Percentiles rank a stretch among this genome's conserved stretches.
Conservation (phyloP, 1,140 invertebrate species). For the Stenopsyche tienmushanensis region DNA sequence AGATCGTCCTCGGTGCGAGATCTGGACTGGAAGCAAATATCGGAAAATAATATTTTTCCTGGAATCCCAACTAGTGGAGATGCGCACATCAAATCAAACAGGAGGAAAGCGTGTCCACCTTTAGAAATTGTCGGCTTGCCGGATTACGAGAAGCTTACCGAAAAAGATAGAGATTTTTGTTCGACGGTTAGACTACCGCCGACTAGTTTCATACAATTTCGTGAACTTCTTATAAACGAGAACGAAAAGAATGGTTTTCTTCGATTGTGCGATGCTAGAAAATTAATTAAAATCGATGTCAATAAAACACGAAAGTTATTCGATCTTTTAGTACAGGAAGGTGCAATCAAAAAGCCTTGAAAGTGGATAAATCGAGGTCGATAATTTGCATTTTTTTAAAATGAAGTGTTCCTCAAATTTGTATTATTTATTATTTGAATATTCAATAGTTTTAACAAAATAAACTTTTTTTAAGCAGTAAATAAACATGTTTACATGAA, state of each 20-base stretch:
- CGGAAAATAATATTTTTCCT: conserved; percentile 39
- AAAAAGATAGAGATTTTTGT: conserved; percentile 75
- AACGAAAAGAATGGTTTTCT: conserved; percentile 72
- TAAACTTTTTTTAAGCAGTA: neutral
- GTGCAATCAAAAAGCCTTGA: conserved; percentile 63
- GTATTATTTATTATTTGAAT: neutral
- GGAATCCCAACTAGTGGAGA: conserved; percentile 10
- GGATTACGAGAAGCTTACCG: conserved; percentile 73
- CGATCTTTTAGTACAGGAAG: conserved; percentile 75
- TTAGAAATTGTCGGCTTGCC: conserved; percentile 77
- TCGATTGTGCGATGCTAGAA: conserved; percentile 75
- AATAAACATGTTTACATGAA: no score
- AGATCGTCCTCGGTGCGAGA: conserved; percentile 51
- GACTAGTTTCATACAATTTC: conserved; percentile 75
- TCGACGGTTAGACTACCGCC: conserved; percentile 73
- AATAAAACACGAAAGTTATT: conserved; percentile 91
- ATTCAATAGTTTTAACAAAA: neutral
- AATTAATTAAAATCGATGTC: conserved; percentile 87
- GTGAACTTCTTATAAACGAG: conserved; percentile 70
- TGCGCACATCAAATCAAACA: conserved; percentile 39
- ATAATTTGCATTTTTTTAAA: neutral
- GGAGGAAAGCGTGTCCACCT: conserved; percentile 57
- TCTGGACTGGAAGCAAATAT: conserved; percentile 47
- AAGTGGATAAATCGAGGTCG: neutral
- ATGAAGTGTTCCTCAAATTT: neutral